Percentiles rank a stretch among this genome's conserved stretches.
Evolutionary conservation across 2,113 vertebrate species (phyloP).

Genomic region (Muscicapa adusta): DNA sequence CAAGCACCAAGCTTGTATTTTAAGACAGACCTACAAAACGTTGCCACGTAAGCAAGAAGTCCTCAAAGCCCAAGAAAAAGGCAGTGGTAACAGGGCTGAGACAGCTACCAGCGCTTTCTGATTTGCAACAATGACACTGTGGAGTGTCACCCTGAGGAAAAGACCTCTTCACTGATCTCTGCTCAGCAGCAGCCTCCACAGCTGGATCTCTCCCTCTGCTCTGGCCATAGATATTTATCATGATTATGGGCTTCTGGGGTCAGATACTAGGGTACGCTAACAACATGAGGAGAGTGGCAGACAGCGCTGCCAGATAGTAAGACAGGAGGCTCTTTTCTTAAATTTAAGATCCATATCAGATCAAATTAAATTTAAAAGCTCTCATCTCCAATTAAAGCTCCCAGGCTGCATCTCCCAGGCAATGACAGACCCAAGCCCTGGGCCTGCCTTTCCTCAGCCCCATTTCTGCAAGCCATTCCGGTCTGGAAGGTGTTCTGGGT

Average conservation of each 20-base stretch:
- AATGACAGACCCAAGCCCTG: not conserved
- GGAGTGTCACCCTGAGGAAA: not conserved
- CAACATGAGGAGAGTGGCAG: not conserved
- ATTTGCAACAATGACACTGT: not conserved
- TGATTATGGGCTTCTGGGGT: not conserved
- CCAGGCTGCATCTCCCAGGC: not conserved
- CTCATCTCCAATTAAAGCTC: slow-evolving; percentile 12
- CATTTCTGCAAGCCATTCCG: not conserved
- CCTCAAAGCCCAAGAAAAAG: not conserved
- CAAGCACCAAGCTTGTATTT: not conserved
- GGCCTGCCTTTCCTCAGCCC: not conserved
- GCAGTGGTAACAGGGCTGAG: not conserved
- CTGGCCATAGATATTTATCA: not conserved
- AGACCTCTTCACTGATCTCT: not conserved
- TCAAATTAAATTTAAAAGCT: slow-evolving; percentile 46
- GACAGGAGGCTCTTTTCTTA: not conserved
- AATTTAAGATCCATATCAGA: not conserved
- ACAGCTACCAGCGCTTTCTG: not conserved
- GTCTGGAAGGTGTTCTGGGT: not conserved
- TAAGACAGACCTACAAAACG: not conserved
- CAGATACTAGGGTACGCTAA: not conserved
- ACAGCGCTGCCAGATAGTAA: not conserved
- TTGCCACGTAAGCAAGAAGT: not conserved
- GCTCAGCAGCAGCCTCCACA: not conserved
- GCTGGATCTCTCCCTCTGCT: not conserved